Conservation (phyloP, 2,797 vertebrate species). For the Pseudochirops corinnae region DNA sequence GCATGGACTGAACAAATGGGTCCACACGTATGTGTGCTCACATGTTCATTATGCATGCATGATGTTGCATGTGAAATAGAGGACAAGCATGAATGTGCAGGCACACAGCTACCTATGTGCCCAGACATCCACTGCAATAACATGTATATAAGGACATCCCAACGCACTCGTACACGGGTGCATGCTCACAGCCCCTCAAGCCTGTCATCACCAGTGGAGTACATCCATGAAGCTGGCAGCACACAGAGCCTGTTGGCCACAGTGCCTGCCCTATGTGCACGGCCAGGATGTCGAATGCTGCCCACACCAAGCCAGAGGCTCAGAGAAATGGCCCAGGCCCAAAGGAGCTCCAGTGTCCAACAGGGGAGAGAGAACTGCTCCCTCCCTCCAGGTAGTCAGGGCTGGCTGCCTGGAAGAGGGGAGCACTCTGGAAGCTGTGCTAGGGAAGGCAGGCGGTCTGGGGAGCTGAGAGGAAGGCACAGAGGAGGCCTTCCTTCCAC, state of each 20-base stretch:
- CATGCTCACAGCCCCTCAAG: neutral
- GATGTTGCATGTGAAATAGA: neutral
- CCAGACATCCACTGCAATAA: neutral
- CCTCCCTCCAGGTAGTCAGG: neutral
- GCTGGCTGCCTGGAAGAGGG: slow-evolving; percentile 42
- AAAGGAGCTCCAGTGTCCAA: neutral
- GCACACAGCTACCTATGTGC: neutral
- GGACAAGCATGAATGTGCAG: neutral
- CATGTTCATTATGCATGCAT: neutral
- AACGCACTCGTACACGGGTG: neutral
- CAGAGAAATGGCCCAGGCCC: neutral
- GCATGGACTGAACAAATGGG: too few relatives aligned
- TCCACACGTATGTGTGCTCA: neutral
- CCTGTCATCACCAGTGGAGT: neutral
- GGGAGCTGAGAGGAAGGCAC: neutral
- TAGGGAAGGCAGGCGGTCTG: neutral
- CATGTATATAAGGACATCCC: neutral
- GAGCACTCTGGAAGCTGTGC: neutral
- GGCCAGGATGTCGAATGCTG: neutral
- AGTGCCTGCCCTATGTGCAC: neutral
- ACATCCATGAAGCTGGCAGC: neutral
- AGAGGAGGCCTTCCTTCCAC: neutral
- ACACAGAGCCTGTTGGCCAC: neutral
- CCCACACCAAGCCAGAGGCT: neutral
- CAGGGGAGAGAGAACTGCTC: neutral